Percentiles rank a stretch among this genome's conserved stretches.
phyloP scores from a whole-genome alignment of 2,888 invertebrate species.

The Netelia melanura region DNA sequence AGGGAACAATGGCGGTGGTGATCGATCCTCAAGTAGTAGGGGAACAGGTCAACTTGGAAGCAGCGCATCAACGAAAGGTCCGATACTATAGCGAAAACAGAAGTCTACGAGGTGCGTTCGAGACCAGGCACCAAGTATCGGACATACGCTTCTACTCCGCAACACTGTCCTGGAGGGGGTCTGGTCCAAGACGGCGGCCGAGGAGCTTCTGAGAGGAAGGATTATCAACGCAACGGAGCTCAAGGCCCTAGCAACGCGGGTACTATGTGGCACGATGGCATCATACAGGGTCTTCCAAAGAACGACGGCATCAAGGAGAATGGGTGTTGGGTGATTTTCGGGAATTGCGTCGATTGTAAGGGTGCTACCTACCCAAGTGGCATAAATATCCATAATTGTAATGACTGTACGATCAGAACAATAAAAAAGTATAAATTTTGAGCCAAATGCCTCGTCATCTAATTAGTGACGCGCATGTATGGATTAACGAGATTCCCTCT shows the following conservation, averaged over 20 bases:
- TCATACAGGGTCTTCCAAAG: background rate
- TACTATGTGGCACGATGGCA: slow-evolving; percentile 33
- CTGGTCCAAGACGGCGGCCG: slow-evolving; percentile 36
- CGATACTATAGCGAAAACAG: too few species aligned
- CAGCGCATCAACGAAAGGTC: too few species aligned
- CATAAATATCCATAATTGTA: too few species aligned
- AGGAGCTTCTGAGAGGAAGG: background rate
- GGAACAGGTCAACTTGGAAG: slow-evolving; percentile 73
- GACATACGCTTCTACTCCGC: too few species aligned
- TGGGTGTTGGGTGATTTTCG: too few species aligned
- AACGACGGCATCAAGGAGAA: background rate
- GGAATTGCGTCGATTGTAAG: too few species aligned
- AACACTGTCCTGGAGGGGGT: slow-evolving; percentile 58
- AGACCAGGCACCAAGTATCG: too few species aligned
- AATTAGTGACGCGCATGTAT: slow-evolving; percentile 35
- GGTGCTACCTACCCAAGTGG: too few species aligned
- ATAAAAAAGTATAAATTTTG: too few species aligned
- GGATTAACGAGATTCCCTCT: slow-evolving; percentile 36
- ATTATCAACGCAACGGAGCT: background rate
- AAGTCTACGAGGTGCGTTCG: too few species aligned
- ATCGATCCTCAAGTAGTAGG: slow-evolving; percentile 79
- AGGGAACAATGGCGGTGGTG: slow-evolving; percentile 70
- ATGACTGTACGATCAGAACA: too few species aligned
- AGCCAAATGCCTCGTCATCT: slow-evolving; percentile 33
- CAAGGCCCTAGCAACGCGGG: slow-evolving; percentile 20